Percentiles rank a stretch among this genome's conserved stretches.
phyloP scores from a whole-genome alignment of 2,888 invertebrate genomes.

The Ornithoptera priamus region DNA sequence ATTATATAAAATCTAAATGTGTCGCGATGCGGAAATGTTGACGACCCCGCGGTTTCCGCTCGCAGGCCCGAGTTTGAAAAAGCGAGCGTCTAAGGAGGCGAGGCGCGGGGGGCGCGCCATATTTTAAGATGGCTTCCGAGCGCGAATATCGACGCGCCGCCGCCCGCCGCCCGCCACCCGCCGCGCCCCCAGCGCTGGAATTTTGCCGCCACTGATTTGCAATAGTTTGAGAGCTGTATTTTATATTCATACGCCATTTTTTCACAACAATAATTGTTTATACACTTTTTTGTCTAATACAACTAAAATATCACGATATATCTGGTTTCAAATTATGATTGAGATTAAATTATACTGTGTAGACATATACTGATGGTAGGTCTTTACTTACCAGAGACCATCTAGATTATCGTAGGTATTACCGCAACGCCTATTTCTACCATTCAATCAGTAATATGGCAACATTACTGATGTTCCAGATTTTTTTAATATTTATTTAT shows the following conservation, averaged over 20 bases:
- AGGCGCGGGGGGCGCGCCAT: constrained; percentile 54
- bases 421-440: too few species aligned
- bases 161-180: constrained; percentile 44
- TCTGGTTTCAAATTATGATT: too few species aligned
- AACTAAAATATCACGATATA: too few species aligned
- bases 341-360: too few species aligned
- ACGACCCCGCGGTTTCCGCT: constrained; percentile 14
- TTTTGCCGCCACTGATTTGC: constrained; percentile 49
- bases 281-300: not conserved
- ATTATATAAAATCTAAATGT: not conserved
- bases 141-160: constrained; percentile 72
- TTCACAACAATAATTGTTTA: not conserved
- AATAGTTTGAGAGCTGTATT: constrained; percentile 10
- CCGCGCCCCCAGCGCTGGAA: constrained; percentile 43
- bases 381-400: too few species aligned
- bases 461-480: too few species aligned
- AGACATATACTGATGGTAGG: too few species aligned
- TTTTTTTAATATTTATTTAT: too few species aligned
- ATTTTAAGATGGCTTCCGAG: constrained; percentile 79
- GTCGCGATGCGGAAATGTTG: constrained; percentile 16
- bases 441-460: too few species aligned
- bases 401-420: too few species aligned
- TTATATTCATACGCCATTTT: not conserved
- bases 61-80: constrained; percentile 29
- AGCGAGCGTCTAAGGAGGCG: constrained; percentile 71